phyloP scores from a whole-genome alignment of 2,113 vertebrate genomes.

The Glaucomys volans region DNA sequence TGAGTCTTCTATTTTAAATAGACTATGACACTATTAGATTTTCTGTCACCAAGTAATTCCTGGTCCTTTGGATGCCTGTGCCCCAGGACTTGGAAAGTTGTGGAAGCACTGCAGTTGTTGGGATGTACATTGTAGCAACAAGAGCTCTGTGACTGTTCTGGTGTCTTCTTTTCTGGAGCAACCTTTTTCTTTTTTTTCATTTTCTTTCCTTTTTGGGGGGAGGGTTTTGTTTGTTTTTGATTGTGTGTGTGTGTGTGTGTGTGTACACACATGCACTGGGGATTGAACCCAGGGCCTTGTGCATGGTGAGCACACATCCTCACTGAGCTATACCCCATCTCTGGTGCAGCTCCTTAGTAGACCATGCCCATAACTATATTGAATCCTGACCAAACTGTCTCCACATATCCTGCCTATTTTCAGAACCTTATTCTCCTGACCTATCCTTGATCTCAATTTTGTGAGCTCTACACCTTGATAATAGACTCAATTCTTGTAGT shows the following conservation, averaged over 20 bases:
- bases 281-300: no score
- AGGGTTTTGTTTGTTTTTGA: no score
- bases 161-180: neutral
- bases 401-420: neutral
- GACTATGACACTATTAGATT: neutral
- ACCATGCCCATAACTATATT: no score
- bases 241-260: no score
- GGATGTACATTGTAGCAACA: neutral
- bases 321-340: no score
- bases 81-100: neutral
- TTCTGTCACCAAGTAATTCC: neutral
- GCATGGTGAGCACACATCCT: no score
- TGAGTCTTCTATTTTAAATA: neutral
- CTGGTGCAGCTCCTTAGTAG: no score
- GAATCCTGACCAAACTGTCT: neutral
- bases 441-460: neutral
- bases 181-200: neutral
- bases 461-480: neutral
- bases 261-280: no score
- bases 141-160: neutral
- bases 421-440: neutral
- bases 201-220: no score
- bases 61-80: neutral
- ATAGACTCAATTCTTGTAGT: neutral
- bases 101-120: neutral